These are phyloP conservation scores for Polypterus bichir DNA, from an alignment of 2,113 vertebrate species.

Conservation along the genomic window DNA sequence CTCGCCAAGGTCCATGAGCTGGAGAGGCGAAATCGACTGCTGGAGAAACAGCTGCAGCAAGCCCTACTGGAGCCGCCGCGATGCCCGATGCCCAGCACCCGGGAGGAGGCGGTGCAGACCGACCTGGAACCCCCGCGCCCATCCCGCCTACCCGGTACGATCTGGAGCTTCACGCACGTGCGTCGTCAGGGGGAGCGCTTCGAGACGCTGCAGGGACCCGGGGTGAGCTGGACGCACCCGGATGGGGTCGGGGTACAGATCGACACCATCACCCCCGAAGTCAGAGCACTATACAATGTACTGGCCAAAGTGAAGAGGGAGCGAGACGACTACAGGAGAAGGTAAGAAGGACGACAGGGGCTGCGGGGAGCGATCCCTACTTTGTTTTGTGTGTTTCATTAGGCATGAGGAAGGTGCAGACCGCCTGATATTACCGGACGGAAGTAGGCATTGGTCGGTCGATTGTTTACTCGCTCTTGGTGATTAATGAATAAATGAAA, in stretches of 20 bases:
- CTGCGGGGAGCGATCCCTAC: too few species aligned
- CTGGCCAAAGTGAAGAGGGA: slow-evolving; percentile 67
- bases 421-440: too few species aligned
- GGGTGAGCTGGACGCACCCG: slow-evolving; percentile 59
- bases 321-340: slow-evolving; percentile 57
- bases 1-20: slow-evolving; percentile 77
- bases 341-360: slow-evolving; percentile 33
- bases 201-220: slow-evolving; percentile 62
- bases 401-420: too few species aligned
- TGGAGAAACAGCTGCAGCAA: slow-evolving; percentile 67
- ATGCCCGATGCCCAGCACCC: slow-evolving; percentile 48
- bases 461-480: too few species aligned
- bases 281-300: slow-evolving; percentile 65
- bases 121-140: slow-evolving; percentile 36
- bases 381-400: too few species aligned
- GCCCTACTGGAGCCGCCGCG: slow-evolving; percentile 43
- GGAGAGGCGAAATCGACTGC: slow-evolving; percentile 67
- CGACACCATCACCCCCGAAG: slow-evolving; percentile 66
- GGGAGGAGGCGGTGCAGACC: slow-evolving; percentile 65
- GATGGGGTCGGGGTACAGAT: slow-evolving; percentile 69
- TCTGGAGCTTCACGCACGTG: slow-evolving; percentile 78
- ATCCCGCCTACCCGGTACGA: slow-evolving; percentile 64
- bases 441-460: too few species aligned
- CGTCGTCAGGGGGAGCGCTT: slow-evolving; percentile 62
- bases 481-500: slow-evolving; percentile 42